These are phyloP conservation scores for Diorhabda carinulata DNA, from an alignment of 1,140 invertebrate genomes.

Conservation along the genomic window DNA sequence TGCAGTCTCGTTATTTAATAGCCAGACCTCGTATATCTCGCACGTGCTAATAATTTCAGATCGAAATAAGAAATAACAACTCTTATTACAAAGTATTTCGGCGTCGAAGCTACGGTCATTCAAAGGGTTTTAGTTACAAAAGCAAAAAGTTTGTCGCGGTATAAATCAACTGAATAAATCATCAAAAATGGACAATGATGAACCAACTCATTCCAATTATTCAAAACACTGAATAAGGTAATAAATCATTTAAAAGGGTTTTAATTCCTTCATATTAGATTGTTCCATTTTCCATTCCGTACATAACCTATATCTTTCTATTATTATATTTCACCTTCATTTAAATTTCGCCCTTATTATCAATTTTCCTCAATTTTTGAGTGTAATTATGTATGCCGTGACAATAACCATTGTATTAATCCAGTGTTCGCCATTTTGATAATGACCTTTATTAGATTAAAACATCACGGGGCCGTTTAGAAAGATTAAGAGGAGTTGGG, in stretches of 20 bases:
- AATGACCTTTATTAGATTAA: constrained; percentile 46
- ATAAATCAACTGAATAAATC: too few relatives aligned
- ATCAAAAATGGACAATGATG: too few relatives aligned
- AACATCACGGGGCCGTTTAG: constrained; percentile 40
- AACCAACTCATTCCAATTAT: too few relatives aligned
- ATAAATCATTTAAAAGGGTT: constrained; percentile 2
- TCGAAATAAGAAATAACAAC: too few relatives aligned
- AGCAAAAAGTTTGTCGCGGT: too few relatives aligned
- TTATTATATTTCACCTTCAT: constrained; percentile 38
- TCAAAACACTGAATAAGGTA: too few relatives aligned
- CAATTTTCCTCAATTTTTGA: constrained; percentile 42
- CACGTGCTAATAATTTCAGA: too few relatives aligned
- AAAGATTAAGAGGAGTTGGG: constrained; percentile 41
- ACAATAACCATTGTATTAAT: constrained; percentile 45
- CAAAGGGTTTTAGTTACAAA: too few relatives aligned
- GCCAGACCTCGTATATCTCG: too few relatives aligned
- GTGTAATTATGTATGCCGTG: constrained; percentile 40
- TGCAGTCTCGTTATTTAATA: too few relatives aligned
- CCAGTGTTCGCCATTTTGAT: constrained; percentile 41
- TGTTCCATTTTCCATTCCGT: constrained; percentile 1
- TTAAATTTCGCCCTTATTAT: constrained; percentile 33
- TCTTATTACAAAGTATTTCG: too few relatives aligned
- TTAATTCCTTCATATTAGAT: constrained; percentile 27
- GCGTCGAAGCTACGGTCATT: too few relatives aligned
- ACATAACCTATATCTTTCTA: constrained; percentile 37